phyloP scores from a whole-genome alignment of 2,888 invertebrate species.

The Brachypalpus laphriformis region DNA sequence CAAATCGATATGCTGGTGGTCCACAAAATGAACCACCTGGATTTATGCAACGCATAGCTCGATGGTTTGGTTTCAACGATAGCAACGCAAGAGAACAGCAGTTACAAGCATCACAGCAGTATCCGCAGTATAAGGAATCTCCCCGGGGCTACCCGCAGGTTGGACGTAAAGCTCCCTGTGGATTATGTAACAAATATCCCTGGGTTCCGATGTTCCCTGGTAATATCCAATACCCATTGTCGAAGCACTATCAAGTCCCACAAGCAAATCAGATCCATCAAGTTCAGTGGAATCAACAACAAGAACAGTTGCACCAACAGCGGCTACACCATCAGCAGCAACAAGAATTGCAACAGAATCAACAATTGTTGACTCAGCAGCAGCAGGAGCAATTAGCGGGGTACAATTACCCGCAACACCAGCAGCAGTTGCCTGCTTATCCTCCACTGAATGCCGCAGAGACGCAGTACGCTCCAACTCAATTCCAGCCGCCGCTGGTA shows the following conservation, averaged over 20 bases:
- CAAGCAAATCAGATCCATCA: slow-evolving; percentile 67
- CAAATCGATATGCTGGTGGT: slow-evolving; percentile 26
- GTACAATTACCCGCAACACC: slow-evolving; percentile 66
- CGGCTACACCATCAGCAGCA: slow-evolving; percentile 41
- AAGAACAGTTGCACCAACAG: slow-evolving; percentile 33
- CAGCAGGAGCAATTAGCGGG: slow-evolving; percentile 55
- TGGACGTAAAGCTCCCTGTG: slow-evolving; percentile 86
- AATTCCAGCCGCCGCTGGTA: slow-evolving; percentile 69
- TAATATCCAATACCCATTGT: slow-evolving; percentile 75
- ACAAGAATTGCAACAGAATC: slow-evolving; percentile 13
- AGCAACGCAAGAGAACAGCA: slow-evolving; percentile 77
- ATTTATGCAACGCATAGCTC: slow-evolving; percentile 81
- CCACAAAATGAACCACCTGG: slow-evolving; percentile 76
- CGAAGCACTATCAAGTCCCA: slow-evolving; percentile 62
- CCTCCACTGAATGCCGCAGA: slow-evolving; percentile 46
- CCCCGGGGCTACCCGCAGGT: slow-evolving; percentile 74
- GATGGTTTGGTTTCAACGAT: slow-evolving; percentile 81
- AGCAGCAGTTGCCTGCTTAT: slow-evolving; percentile 55
- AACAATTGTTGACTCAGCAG: slow-evolving; percentile 31
- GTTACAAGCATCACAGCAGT: slow-evolving; percentile 72
- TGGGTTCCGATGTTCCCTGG: slow-evolving; percentile 89
- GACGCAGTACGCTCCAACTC: slow-evolving; percentile 42
- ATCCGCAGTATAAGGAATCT: slow-evolving; percentile 67
- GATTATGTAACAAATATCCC: slow-evolving; percentile 90
- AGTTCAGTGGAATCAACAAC: slow-evolving; percentile 64